Conservation (phyloP, 1,140 invertebrate species). For the Microplitis mediator region DNA sequence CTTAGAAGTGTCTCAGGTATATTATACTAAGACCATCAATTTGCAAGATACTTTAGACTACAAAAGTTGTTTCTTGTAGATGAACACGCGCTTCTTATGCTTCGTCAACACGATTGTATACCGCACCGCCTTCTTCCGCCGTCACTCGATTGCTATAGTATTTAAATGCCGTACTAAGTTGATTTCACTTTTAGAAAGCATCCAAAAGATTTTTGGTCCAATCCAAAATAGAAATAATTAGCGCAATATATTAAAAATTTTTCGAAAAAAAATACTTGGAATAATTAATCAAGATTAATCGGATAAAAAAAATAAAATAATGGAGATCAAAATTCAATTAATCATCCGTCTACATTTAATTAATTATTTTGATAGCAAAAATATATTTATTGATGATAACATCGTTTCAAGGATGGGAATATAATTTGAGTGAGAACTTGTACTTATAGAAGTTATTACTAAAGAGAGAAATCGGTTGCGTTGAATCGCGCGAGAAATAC, state of each 20-base stretch:
- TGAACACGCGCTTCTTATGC: neutral
- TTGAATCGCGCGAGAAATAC: neutral
- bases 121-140: constrained; percentile 9
- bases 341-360: too few relatives aligned
- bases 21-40: neutral
- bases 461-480: neutral
- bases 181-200: constrained; percentile 28
- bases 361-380: neutral
- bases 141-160: neutral
- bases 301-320: too few relatives aligned
- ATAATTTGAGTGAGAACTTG: neutral
- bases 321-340: too few relatives aligned
- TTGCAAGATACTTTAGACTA: too few relatives aligned
- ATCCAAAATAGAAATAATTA: neutral
- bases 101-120: neutral
- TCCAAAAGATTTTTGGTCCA: constrained; percentile 2
- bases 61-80: neutral
- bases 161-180: neutral
- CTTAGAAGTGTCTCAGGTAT: neutral
- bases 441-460: neutral
- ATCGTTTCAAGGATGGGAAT: neutral
- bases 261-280: neutral
- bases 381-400: neutral
- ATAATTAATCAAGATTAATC: too few relatives aligned
- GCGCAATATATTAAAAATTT: neutral